These are phyloP conservation scores for Odontesthes bonariensis DNA, from an alignment of 2,113 vertebrate species.

Conservation along the genomic window DNA sequence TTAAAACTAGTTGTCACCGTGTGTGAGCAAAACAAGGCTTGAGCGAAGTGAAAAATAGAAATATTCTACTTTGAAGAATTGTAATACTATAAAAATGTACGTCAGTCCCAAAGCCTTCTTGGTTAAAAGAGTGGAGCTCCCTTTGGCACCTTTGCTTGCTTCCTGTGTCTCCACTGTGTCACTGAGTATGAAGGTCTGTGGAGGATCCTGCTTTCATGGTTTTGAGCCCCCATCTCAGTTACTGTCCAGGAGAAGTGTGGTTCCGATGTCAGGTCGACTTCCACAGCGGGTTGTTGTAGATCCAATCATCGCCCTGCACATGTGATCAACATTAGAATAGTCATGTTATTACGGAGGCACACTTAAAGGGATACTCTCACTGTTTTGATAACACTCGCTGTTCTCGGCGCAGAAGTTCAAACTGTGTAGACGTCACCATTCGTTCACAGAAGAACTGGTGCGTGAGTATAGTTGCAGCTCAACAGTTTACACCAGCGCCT, in stretches of 20 bases:
- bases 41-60: conserved; percentile 93
- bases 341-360: too few species aligned
- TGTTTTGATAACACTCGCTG: too few species aligned
- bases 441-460: too few species aligned
- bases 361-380: too few species aligned
- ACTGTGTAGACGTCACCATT: too few species aligned
- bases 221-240: conserved; percentile 31
- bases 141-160: conserved; percentile 70
- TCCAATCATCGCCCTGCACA: conserved; percentile 90
- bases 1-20: conserved; percentile 46
- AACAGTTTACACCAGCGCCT: too few species aligned
- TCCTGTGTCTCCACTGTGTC: conserved; percentile 28
- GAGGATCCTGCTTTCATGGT: not conserved
- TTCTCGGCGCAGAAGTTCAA: too few species aligned
- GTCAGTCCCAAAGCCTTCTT: conserved; percentile 17
- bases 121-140: conserved; percentile 39
- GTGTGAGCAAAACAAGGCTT: conserved; percentile 86
- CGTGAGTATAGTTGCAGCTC: too few species aligned
- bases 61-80: conserved; percentile 79
- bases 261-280: conserved; percentile 85
- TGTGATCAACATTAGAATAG: too few species aligned
- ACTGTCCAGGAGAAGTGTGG: conserved; percentile 17
- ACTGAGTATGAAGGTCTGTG: conserved; percentile 29
- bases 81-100: conserved; percentile 80
- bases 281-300: conserved; percentile 91